Evolutionary conservation across 2,797 vertebrate genomes (phyloP).

Genomic region (Anguilla anguilla): DNA sequence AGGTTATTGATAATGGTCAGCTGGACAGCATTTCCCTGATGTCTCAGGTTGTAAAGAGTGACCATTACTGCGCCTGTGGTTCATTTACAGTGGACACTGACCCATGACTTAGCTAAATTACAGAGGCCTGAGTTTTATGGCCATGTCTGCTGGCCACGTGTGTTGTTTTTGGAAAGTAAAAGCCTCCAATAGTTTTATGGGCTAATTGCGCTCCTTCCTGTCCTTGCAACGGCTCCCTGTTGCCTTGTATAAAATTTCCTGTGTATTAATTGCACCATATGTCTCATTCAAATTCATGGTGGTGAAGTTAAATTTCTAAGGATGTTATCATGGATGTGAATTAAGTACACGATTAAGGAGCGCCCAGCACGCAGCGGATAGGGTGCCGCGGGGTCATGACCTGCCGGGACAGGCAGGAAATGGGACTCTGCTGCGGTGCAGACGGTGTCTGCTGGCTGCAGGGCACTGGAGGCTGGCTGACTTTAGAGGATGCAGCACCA

Average conservation of each 20-base stretch:
- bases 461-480: neutral
- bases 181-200: slow-evolving; percentile 21
- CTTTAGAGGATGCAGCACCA: neutral
- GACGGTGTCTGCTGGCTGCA: neutral
- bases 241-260: neutral
- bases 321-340: neutral
- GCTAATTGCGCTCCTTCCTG: neutral
- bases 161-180: slow-evolving; percentile 22
- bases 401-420: neutral
- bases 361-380: too few relatives aligned
- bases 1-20: neutral
- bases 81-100: slow-evolving; percentile 2
- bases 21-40: neutral
- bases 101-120: neutral
- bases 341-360: neutral
- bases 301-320: neutral
- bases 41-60: neutral
- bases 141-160: slow-evolving; percentile 20
- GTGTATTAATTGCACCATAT: neutral
- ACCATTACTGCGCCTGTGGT: neutral
- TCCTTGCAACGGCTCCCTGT: neutral
- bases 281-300: neutral
- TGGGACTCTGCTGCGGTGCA: neutral
- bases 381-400: neutral
- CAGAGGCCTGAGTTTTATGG: slow-evolving; percentile 13